These are phyloP conservation scores for Chunga burmeisteri DNA, from an alignment of 2,113 vertebrate genomes.

Conservation along the genomic window DNA sequence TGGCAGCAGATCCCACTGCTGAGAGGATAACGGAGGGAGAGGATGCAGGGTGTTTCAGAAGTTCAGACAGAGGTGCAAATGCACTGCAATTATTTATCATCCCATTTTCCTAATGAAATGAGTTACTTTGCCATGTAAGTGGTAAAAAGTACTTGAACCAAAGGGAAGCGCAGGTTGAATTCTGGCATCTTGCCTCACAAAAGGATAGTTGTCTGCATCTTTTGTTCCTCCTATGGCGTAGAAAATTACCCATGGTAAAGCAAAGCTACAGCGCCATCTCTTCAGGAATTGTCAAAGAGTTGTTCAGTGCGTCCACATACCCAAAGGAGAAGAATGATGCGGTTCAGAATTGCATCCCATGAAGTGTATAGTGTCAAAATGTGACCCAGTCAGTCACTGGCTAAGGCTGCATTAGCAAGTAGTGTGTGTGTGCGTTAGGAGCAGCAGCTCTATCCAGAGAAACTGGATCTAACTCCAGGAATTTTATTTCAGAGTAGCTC, in stretches of 20 bases:
- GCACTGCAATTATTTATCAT: background rate
- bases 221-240: background rate
- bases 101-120: background rate
- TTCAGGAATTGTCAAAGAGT: background rate
- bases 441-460: background rate
- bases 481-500: background rate
- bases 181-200: background rate
- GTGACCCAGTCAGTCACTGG: background rate
- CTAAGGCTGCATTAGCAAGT: background rate
- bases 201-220: background rate
- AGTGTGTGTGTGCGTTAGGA: background rate
- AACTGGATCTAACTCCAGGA: background rate
- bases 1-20: background rate
- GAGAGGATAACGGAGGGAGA: background rate
- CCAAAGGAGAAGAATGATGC: background rate
- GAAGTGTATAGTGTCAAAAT: background rate
- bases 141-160: background rate
- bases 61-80: background rate
- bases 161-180: background rate
- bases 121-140: background rate
- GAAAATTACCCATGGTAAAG: background rate
- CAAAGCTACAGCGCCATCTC: background rate
- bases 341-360: background rate
- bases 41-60: background rate
- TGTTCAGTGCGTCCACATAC: background rate